A percentile compares a stretch with the other conserved stretches of the same genome.
Evolutionary conservation across 2,113 vertebrate genomes (phyloP).

Genomic region (Cnemophilus loriae): DNA sequence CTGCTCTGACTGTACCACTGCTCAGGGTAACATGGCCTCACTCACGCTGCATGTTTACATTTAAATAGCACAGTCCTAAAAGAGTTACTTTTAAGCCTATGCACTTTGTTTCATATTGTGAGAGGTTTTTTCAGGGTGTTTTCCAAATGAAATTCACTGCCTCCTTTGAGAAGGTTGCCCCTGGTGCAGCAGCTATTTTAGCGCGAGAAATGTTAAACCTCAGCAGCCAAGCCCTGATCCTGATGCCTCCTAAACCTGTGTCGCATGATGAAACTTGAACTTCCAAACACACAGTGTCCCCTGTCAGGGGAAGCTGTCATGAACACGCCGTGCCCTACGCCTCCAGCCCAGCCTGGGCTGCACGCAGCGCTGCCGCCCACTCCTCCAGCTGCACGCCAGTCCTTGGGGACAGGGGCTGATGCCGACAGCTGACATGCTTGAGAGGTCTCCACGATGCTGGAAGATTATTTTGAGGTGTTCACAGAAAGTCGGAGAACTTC

Average conservation of each 20-base stretch:
- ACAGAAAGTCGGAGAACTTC: background rate
- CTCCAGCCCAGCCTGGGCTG: background rate
- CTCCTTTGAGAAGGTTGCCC: conserved; percentile 69
- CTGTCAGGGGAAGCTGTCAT: conserved; percentile 55
- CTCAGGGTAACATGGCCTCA: background rate
- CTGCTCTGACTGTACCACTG: background rate
- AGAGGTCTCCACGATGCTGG: background rate
- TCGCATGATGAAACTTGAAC: conserved; percentile 75
- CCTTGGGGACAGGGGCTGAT: background rate
- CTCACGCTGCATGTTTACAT: conserved; percentile 65
- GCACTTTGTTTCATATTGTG: conserved; percentile 62
- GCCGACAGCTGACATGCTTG: background rate
- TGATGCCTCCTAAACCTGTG: conserved; percentile 46
- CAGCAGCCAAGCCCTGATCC: conserved; percentile 46
- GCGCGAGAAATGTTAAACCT: conserved; percentile 69
- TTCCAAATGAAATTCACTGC: conserved; percentile 66
- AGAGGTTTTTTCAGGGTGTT: conserved; percentile 52
- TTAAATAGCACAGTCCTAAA: background rate
- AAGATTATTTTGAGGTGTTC: background rate
- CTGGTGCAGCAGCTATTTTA: conserved; percentile 77
- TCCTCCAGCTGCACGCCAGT: background rate
- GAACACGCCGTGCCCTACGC: conserved; percentile 41
- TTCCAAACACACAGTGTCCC: conserved; percentile 24
- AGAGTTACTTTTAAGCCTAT: background rate
- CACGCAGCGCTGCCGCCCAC: background rate